Evolutionary conservation across 1,140 invertebrate species (phyloP), one percentile per base, ranked within the genome.

Genomic region (Saccostrea cuccullata): DNA sequence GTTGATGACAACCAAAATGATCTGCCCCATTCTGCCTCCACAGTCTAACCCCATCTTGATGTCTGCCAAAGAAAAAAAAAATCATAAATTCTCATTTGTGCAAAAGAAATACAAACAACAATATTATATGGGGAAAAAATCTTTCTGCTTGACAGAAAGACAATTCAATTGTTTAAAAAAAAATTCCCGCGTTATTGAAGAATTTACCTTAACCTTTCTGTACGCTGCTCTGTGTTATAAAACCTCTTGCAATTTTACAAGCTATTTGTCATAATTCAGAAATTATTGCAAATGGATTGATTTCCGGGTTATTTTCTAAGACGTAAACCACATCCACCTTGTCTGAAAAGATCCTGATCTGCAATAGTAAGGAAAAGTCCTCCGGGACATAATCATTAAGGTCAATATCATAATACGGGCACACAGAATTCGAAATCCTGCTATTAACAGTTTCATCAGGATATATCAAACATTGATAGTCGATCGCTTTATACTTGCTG

Each of bases 31-130:
- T 36, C 30, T 77, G 11, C 70, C 70, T 77, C 70, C 70, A 77
- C 23, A 77, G 13, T 77, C 70, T 26, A 77, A 77, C 70, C 70
- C 70, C 70, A 77, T 77, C 26, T 77, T 77, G 70, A 36, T 4
- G 30, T 36, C 70, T 77, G 70, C 23, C 36, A 77, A 36, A 30
- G 26, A 67, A 67, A 67, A 67, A n/a, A n/a, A 67, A 67, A 36
- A 23, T 47, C 47, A 47, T 9, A 36, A 36, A 36, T 36, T 36
- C 30, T 47, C 5, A 47, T 64, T 36, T 36, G 30, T 36, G 30
- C 30, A 36, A 36, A 36, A 36, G 30, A 36, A 36, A 36, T 36
- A 36, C 30, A 64, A 20, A 64, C 17, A 13, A 17, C 58, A 13
- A 13, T 64, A 47, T 64, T n/a, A 64, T 64, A 15, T 6, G 13